Evolutionary conservation across 2,113 vertebrate species (phyloP), one percentile per base, ranked within the genome.

Genomic region (Sardina pilchardus): DNA sequence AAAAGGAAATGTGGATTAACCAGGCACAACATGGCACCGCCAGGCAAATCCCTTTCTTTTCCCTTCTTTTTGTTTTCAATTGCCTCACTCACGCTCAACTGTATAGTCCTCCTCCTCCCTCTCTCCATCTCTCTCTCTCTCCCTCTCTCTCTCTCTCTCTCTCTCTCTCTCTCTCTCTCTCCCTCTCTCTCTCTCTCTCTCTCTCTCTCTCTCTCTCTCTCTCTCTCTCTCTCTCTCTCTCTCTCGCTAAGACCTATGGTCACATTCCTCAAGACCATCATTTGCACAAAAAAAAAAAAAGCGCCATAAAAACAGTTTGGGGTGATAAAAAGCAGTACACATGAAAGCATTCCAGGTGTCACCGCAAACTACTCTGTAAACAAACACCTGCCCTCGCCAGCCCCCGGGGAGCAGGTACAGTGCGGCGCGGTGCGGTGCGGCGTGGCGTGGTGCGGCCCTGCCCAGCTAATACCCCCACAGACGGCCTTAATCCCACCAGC

Each of bases 401-500:
- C 3, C 67, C 67, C 14, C 1, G 26, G 63, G 67, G 5, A 75
- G 67, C 67, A 75, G 67, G 67, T 75, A 75, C 30, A 3, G 67
- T 17, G 67, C 36, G 30, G 67, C 12, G 67, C 67, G 30, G 67
- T 4, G 34, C 2, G 4, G 67, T 9, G 26, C 16, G 14, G 59
- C 59, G n/a, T 12, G 63, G 63, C 63, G 26, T 26, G 26, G 63
- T n/a, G n/a, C 59, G 59, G 16, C 30, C 12, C 4, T 30, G 67
- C 67, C 34, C 88, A 89, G 90, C 90, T 91, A 91, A 87, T 81
- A 26, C n/a, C 87, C 83, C 83, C 83, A 78, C 81, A 14, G 89
- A 59, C 89, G 84, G 88, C 85, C 85, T 85, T 30, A 50, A 0
- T 84, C 89, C 82, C 1, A 84, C 82, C 1, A 84, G 71, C 50